phyloP scores from a whole-genome alignment of 1,140 invertebrate genomes.

The Zaprionus africanus region DNA sequence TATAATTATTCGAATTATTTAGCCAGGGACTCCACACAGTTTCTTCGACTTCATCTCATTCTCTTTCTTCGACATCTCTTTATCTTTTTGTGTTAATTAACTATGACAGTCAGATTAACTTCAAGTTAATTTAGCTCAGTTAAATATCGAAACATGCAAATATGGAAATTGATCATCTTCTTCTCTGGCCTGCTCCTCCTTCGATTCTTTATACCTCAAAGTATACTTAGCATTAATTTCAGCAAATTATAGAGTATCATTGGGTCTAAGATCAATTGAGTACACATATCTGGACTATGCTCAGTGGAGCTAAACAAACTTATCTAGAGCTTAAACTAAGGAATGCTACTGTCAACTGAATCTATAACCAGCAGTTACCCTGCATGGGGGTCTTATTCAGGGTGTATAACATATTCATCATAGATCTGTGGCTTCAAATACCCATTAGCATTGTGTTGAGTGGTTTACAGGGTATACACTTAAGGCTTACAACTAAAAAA shows the following conservation, averaged over 20 bases:
- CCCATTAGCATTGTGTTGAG: background rate
- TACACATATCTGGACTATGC: background rate
- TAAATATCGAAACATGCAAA: background rate
- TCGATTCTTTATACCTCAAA: background rate
- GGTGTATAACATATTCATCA: background rate
- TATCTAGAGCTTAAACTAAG: conserved; percentile 9
- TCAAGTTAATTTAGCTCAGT: conserved; percentile 47
- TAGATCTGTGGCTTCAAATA: background rate
- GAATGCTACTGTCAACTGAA: background rate
- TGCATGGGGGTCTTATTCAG: background rate
- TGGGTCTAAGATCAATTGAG: background rate
- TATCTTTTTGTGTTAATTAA: conserved; percentile 25
- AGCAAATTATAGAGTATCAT: conserved; percentile 18
- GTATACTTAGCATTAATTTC: conserved; percentile 8
- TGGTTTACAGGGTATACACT: background rate
- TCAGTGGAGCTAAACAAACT: conserved; percentile 7
- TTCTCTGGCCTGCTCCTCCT: background rate
- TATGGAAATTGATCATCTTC: background rate
- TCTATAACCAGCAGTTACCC: background rate
- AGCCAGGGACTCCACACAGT: background rate
- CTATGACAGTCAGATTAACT: conserved; percentile 57
- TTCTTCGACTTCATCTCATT: background rate
- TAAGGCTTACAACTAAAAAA: background rate
- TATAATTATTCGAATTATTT: conserved; percentile 12
- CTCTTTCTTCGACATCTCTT: background rate